Base-by-base conservation (phyloP, 2,113 vertebrate species). In the Menura novaehollandiae region DNA sequence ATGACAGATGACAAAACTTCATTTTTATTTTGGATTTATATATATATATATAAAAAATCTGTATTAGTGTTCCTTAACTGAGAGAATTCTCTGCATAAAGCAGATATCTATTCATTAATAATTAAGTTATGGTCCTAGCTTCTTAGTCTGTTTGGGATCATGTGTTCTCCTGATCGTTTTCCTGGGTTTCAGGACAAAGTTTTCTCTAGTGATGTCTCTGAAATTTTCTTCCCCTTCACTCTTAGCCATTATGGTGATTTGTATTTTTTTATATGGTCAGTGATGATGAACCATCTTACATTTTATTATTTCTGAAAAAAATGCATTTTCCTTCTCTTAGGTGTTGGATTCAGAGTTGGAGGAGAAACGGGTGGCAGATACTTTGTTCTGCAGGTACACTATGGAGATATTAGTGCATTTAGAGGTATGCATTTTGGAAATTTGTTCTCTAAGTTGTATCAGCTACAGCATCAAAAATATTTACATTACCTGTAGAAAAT, bases 321-420 rank as follows among this genome's bases (percentile, higher is more conserved):
- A 41, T 76, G n/a, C 64, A 4, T 95, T 72, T 63, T 94, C 14
- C 71, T 88, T 72, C 39, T 94, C 11, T 92, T 74, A 96, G 99
- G 98, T 98, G 99, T 99, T 94, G 99, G 99, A 80, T 99, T 99
- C 97, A 98, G 98, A 98, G 99, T 99, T 93, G 99, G 99, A 96
- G 98, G 98, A 94, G 98, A 98, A 91, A 97, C 98, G 8, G 98
- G 98, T 85, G 98, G 98, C 91, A 98, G 98, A 95, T 98, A 99
- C 95, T 99, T 99, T 95, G 99, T 99, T 80, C 98, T 99, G 24
- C 99, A 99, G 93, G 99, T 99, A 22, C 99, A 99, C 97, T 99
- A 99, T 91, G 99, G 99, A 24, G 99, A 99, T 77, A 71, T 98
- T 75, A 96, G 94, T 96, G 98, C 98, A 93, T 99, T 99, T 90